Evolutionary conservation across 30 jellyfish, hydroid and myxozoan species (phyloP).

Genomic region (Aurelia coerulea): DNA sequence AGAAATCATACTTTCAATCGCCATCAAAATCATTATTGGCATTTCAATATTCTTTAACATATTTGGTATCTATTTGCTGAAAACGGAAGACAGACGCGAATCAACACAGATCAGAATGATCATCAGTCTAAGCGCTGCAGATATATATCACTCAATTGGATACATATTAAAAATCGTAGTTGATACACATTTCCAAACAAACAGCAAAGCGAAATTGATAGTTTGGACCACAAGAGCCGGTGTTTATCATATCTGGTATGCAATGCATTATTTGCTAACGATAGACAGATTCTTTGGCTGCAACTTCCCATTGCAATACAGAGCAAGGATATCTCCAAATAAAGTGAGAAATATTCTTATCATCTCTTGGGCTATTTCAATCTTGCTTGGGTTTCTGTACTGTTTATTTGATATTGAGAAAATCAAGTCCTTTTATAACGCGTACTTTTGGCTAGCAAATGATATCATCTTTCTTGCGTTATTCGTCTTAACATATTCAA

Average conservation of each 20-base stretch:
- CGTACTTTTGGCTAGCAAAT: slow-evolving; percentile 22
- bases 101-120: slow-evolving; percentile 14
- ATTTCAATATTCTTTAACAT: slow-evolving; percentile 15
- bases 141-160: slow-evolving; percentile 24
- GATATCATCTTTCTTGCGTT: slow-evolving; percentile 24
- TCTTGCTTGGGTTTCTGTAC: slow-evolving; percentile 29
- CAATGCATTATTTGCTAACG: slow-evolving; percentile 24
- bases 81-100: background rate
- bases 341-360: slow-evolving; percentile 27
- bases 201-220: slow-evolving; percentile 11
- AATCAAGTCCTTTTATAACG: slow-evolving; percentile 25
- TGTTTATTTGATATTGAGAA: slow-evolving; percentile 43
- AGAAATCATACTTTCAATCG: too few relatives aligned
- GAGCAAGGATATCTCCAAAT: slow-evolving; percentile 12
- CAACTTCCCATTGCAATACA: slow-evolving; percentile 38
- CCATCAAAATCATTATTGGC: slow-evolving; percentile 7
- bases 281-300: slow-evolving; percentile 41
- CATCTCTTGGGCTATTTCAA: slow-evolving; percentile 1
- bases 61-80: slow-evolving; percentile 20
- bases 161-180: slow-evolving; percentile 13
- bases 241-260: slow-evolving; percentile 46
- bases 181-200: slow-evolving; percentile 10
- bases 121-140: slow-evolving; percentile 34
- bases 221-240: slow-evolving; percentile 42
- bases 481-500: slow-evolving; percentile 23